Conservation (phyloP, 30 jellyfish, hydroid and myxozoan species). For the Chrysaora quinquecirrha region DNA sequence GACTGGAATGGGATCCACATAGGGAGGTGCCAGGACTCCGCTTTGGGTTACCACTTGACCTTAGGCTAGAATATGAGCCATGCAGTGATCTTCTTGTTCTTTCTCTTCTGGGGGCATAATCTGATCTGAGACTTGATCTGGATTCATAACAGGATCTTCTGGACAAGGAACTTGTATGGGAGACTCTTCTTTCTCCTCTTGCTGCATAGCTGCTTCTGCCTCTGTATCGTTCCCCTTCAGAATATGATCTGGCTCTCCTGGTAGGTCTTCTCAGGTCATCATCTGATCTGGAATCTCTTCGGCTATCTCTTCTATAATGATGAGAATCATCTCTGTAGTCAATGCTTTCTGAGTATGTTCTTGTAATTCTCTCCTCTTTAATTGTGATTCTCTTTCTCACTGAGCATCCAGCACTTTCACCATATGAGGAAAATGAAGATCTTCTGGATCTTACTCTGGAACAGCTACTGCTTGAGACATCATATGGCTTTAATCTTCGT, state of each 20-base stretch:
- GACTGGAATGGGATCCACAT: neutral
- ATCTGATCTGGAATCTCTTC: neutral
- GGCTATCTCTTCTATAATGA: neutral
- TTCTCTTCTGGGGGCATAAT: neutral
- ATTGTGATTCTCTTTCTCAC: neutral
- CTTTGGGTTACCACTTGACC: neutral
- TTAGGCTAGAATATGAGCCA: constrained; percentile 3
- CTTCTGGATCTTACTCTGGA: neutral
- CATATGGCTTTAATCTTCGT: constrained; percentile 56
- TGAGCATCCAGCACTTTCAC: neutral
- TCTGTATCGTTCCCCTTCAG: neutral
- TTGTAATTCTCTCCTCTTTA: constrained; percentile 44
- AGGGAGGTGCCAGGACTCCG: neutral
- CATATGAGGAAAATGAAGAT: neutral
- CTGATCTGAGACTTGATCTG: neutral
- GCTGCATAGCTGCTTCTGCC: neutral
- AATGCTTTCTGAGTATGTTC: constrained; percentile 51
- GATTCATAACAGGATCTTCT: neutral
- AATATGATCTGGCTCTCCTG: neutral
- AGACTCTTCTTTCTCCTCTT: neutral
- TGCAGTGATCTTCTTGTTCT: neutral
- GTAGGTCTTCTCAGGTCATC: neutral
- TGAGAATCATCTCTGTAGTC: neutral
- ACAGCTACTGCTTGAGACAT: constrained; percentile 35
- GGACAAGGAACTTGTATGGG: neutral